Base-by-base conservation (phyloP, 2,797 vertebrate species). In the Botia kubotai region DNA sequence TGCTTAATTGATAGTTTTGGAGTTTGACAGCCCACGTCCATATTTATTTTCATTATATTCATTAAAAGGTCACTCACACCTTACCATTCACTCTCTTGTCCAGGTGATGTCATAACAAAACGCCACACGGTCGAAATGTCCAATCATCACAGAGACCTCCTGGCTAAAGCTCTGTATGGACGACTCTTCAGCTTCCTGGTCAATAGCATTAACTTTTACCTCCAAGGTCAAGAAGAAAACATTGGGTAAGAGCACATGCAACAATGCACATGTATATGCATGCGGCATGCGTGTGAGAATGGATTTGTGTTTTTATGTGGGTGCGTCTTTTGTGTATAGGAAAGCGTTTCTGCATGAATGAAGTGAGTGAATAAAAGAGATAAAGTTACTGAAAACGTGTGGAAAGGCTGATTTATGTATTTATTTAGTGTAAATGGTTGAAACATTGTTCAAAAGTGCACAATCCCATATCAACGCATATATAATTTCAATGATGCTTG, bases 181-280 rank as follows among this genome's bases (percentile, higher is more conserved):
- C 96, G 96, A 71, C 92, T 98, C 80, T 99, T 98, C 89, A 95
- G 96, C 91, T 95, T 96, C 89, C 87, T 99, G 89, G 94, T 97
- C 86, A 97, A 98, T 87, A 88, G 89, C 29, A 89, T 95, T 85
- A 99, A 98, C 71, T 90, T 89, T 73, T 96, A 93, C 90, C 95
- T 99, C 71, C 96, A 97, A 81, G 91, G 93, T 85, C 95, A 93
- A 57, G 95, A 95, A 1, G 94, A 96, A 12, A 89, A 75, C 86
- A 81, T 83, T 53, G 94, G 97, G 97, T 98, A 94, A 79, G 91
- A 58, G 21, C 72, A 6, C 78, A n/a, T n/a, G n/a, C n/a, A n/a
- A n/a, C n/a, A n/a, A 26, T 82, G 33, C 4, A 16, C 39, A 3
- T 72, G 19, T 52, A 39, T 79, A 36, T 36, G 17, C 36, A 7